A percentile compares a stretch with the other conserved stretches of the same genome.
phyloP scores from a whole-genome alignment of 2,797 vertebrate genomes.

The Anguilla anguilla region DNA sequence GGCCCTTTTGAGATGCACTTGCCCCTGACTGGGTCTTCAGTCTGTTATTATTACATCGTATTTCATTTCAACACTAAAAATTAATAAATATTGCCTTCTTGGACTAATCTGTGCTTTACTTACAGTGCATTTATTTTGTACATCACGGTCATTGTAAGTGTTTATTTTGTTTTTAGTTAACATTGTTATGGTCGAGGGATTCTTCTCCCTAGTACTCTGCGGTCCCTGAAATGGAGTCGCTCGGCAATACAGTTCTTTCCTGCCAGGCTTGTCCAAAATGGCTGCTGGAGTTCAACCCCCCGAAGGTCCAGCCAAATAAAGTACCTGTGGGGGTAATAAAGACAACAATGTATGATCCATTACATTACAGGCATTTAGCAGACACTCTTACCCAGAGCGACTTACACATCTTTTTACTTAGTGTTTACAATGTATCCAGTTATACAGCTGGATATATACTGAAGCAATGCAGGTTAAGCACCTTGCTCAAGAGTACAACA shows the following conservation, averaged over 20 bases:
- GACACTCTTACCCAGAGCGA: no score
- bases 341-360: neutral
- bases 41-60: conserved; percentile 35
- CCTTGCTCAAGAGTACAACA: no score
- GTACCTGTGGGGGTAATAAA: neutral
- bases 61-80: conserved; percentile 29
- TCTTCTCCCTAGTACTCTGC: conserved; percentile 31
- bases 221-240: conserved; percentile 34
- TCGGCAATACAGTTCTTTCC: conserved; percentile 22
- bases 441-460: no score
- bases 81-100: conserved; percentile 33
- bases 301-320: neutral
- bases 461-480: no score
- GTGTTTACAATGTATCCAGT: no score
- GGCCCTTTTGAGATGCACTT: conserved; percentile 42
- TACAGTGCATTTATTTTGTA: conserved; percentile 23
- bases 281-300: neutral
- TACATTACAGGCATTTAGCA: no score
- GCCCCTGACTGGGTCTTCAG: conserved; percentile 37
- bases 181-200: conserved; percentile 26
- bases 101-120: conserved; percentile 55
- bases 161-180: conserved; percentile 38
- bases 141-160: conserved; percentile 4
- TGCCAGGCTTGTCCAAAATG: conserved; percentile 3
- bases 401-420: no score